phyloP scores from a whole-genome alignment of 2,113 vertebrate genomes.

The Macroglossus sobrinus region DNA sequence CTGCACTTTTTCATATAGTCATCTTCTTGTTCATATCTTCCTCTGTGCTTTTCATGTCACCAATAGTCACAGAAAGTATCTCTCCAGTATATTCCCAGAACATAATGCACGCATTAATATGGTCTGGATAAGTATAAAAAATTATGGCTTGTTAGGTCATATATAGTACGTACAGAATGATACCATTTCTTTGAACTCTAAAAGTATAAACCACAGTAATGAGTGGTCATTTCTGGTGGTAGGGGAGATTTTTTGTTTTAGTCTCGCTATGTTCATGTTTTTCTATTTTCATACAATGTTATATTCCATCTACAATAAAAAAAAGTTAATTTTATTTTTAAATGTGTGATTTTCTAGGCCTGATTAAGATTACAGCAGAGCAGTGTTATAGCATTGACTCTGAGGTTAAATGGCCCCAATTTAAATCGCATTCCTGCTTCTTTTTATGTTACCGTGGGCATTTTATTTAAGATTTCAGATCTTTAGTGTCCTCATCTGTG shows the following conservation, averaged over 20 bases:
- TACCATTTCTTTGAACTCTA: not conserved
- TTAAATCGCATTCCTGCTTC: not conserved
- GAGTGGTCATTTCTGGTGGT: not conserved
- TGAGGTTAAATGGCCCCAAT: not conserved
- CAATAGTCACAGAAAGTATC: not conserved
- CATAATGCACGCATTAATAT: not conserved
- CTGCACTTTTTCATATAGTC: not conserved
- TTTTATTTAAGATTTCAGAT: not conserved
- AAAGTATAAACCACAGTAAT: not conserved
- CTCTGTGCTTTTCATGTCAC: not conserved
- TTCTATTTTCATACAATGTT: not conserved
- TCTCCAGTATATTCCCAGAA: not conserved
- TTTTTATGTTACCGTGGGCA: not conserved
- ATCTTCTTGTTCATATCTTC: not conserved
- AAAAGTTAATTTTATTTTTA: not conserved
- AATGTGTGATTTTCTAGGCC: not conserved
- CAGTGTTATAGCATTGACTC: not conserved
- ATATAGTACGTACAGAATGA: accelerated
- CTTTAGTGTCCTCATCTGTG: not conserved
- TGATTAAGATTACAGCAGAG: not conserved
- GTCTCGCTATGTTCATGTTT: not conserved
- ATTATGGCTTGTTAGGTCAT: not conserved
- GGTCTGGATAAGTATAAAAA: not conserved
- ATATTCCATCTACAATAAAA: not conserved
- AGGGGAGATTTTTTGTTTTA: not conserved